Conservation (phyloP, 2,888 invertebrate genomes). For the Punctoribates punctum region DNA sequence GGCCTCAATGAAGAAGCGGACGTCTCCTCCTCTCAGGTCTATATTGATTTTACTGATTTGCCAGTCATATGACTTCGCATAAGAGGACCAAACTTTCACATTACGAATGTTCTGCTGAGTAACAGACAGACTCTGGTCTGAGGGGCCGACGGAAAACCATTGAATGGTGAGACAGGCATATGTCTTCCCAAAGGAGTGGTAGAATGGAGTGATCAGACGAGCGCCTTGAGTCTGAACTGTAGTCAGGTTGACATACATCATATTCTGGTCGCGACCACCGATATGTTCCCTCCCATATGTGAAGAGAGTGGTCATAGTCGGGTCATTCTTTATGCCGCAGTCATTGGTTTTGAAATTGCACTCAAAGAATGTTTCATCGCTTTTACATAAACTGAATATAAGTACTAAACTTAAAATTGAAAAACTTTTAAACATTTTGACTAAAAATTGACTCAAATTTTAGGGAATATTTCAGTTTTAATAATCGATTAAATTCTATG, state of each 20-base stretch:
- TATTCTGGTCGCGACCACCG: constrained; percentile 12
- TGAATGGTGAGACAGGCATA: constrained; percentile 2
- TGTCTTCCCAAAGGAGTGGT: neutral
- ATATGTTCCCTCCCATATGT: neutral
- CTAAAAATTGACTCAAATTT: no score
- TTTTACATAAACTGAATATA: neutral
- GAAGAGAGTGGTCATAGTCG: neutral
- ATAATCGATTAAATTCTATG: no score
- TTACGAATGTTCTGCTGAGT: constrained; percentile 12
- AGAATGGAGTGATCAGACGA: neutral
- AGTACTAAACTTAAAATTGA: neutral
- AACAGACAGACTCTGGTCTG: neutral
- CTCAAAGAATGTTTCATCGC: neutral
- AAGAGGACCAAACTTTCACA: neutral
- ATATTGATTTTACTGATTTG: neutral
- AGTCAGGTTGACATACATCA: neutral
- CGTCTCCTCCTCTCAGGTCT: constrained; percentile 2
- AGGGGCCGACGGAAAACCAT: neutral
- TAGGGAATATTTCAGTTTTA: no score
- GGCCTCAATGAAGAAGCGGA: neutral
- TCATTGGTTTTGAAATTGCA: constrained; percentile 19
- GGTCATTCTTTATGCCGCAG: neutral
- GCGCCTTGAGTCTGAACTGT: neutral
- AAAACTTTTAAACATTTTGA: neutral
- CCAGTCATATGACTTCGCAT: neutral